Evolutionary conservation across 1,140 invertebrate genomes (phyloP), one percentile per base, ranked within the genome.

Genomic region (Magallana ariakensis): DNA sequence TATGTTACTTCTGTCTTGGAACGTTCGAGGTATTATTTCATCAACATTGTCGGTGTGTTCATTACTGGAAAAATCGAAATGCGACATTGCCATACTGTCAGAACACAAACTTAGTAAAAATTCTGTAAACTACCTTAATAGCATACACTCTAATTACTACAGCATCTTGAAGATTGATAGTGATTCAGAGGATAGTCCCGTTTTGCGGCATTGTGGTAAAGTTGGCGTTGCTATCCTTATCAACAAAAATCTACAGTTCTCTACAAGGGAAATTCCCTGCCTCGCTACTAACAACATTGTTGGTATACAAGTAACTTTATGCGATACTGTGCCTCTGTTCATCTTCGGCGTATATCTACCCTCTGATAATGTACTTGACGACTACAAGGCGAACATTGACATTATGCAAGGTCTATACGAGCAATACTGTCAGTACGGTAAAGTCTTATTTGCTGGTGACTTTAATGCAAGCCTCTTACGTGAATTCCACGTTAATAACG

Each of bases 401-500:
- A 60, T 66, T 22, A 22, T 19, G 19, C n/a, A 66, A 6, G 22
- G 10, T 66, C 22, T 66, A 22, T 19, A 66, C 22, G 62, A 66
- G 9, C 19, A 66, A 10, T 22, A 66, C 1, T 66, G n/a, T n/a
- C 62, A 66, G n/a, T 66, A 66, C 10, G 62, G 62, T n/a, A 15
- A 66, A 19, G 62, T 66, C 16, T n/a, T 66, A 9, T 66, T 66
- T 66, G 62, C 62, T 66, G 19, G 62, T 10, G 62, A 66, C 19
- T 66, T 66, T n/a, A 66, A 66, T 66, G 62, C 62, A 7, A 66
- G 62, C 22, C 62, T 66, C n/a, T n/a, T 66, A 22, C 62, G n/a
- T n/a, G 62, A 66, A 66, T 6, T 66, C 6, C 62, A 66, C 10
- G 22, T 22, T 22, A 66, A 66, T n/a, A 66, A 19, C 22, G 22